Conservation (phyloP, 2,113 vertebrate species). For the Ia io region DNA sequence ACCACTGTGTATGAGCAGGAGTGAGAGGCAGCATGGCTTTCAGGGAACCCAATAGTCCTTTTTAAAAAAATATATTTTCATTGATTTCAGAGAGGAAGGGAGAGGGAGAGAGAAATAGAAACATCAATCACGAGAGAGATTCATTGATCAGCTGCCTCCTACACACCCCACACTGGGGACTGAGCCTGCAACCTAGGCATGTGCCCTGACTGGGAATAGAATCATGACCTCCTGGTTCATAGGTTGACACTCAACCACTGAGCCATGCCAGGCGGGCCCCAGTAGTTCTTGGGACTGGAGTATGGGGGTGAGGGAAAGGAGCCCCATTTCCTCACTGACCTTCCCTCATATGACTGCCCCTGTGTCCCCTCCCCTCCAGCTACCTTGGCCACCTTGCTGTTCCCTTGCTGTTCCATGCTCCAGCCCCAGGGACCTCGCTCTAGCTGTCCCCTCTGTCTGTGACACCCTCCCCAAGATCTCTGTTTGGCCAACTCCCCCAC, state of each 20-base stretch:
- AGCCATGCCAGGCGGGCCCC: no score
- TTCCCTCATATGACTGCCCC: not conserved
- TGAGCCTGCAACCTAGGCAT: no score
- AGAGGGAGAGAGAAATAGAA: no score
- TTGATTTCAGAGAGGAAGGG: no score
- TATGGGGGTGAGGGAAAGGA: not conserved
- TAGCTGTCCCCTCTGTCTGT: not conserved
- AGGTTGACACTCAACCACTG: no score
- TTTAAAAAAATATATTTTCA: no score
- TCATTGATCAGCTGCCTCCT: no score
- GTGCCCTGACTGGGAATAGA: no score
- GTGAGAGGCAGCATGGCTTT: not conserved
- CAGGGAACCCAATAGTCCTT: not conserved
- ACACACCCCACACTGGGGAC: no score
- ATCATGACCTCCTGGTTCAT: no score
- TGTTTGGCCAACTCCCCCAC: not conserved
- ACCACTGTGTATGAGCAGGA: no score
- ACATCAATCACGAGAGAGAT: no score
- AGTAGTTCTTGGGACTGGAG: not conserved
- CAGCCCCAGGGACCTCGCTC: not conserved
- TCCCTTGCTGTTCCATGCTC: not conserved
- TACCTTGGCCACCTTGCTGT: not conserved
- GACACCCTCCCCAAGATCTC: not conserved
- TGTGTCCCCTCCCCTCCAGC: not conserved
- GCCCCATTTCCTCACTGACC: rapidly evolving